These are phyloP conservation scores for Bovichtus diacanthus DNA, from an alignment of 2,797 vertebrate genomes.

Conservation along the genomic window DNA sequence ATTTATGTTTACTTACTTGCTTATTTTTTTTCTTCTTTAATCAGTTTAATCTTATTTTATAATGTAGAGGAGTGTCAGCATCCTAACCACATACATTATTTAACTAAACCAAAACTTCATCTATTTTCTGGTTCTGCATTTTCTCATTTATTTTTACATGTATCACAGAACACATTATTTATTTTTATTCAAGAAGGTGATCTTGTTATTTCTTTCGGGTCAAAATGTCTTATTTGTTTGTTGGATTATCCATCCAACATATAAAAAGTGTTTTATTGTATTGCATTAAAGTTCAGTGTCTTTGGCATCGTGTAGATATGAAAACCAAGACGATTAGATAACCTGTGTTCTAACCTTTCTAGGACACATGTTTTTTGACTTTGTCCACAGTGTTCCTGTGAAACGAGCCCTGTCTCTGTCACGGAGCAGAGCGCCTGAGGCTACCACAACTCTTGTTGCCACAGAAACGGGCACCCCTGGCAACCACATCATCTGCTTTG, in stretches of 20 bases:
- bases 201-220: neutral
- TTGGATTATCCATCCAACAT: neutral
- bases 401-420: neutral
- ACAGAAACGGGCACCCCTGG: constrained; percentile 53
- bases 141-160: neutral
- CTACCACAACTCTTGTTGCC: constrained; percentile 50
- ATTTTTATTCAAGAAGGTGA: neutral
- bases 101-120: neutral
- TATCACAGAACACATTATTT: neutral
- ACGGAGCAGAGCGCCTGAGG: neutral
- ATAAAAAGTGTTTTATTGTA: neutral
- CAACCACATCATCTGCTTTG: constrained; percentile 54
- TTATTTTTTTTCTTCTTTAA: neutral
- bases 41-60: neutral
- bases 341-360: neutral
- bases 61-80: neutral
- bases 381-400: neutral
- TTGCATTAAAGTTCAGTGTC: neutral
- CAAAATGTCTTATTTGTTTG: too few relatives aligned
- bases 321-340: neutral
- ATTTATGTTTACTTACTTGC: neutral
- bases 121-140: neutral
- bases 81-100: neutral
- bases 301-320: neutral
- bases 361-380: constrained; percentile 7